These are phyloP conservation scores for Zenarchopterus dispar DNA, from an alignment of 2,797 vertebrate genomes.

Conservation along the genomic window DNA sequence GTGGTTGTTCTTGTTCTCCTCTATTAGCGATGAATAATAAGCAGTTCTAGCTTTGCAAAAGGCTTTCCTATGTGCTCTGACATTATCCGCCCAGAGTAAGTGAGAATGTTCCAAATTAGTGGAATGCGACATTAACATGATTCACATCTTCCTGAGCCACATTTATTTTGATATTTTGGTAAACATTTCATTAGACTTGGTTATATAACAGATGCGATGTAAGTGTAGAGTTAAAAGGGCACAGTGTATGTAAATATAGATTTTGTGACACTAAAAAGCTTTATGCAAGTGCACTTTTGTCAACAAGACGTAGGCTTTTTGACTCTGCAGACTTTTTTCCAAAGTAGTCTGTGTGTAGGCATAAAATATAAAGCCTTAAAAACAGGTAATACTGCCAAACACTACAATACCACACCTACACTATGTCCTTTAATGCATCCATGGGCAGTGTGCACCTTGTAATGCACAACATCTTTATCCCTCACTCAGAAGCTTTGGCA, in stretches of 20 bases:
- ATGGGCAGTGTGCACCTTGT: neutral
- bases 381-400: neutral
- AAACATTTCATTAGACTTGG: neutral
- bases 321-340: too few relatives aligned
- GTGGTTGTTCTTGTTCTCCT: too few relatives aligned
- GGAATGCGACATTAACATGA: neutral
- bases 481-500: neutral
- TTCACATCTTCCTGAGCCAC: neutral
- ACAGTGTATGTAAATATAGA: neutral
- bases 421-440: neutral
- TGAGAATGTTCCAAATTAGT: too few relatives aligned
- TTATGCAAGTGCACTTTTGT: too few relatives aligned
- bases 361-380: neutral
- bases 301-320: too few relatives aligned
- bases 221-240: neutral
- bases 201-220: neutral
- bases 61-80: too few relatives aligned
- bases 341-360: too few relatives aligned
- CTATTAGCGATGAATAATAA: too few relatives aligned
- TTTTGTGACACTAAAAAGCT: neutral
- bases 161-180: neutral
- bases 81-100: too few relatives aligned
- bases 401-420: neutral
- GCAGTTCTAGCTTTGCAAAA: too few relatives aligned
- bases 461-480: conserved; percentile 4